A percentile compares a stretch with the other conserved stretches of the same genome.
These are phyloP conservation scores for Pterocles gutturalis DNA, from an alignment of 2,113 vertebrate genomes.

Conservation along the genomic window DNA sequence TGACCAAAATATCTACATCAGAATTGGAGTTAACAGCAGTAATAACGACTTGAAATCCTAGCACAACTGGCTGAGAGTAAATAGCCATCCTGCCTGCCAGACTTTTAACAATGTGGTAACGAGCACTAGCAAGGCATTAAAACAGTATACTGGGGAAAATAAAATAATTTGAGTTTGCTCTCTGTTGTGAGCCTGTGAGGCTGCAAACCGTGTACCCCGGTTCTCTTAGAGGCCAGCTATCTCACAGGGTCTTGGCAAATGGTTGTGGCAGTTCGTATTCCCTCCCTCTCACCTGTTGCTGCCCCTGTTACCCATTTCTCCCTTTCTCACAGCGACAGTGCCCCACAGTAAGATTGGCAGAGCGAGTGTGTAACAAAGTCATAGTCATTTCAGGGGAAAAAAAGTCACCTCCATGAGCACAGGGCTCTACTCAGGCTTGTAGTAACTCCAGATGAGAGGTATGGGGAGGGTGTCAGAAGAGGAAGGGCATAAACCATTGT, in stretches of 20 bases:
- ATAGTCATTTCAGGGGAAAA: background rate
- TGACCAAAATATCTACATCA: background rate
- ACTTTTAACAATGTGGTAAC: background rate
- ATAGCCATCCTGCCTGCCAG: background rate
- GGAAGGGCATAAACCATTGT: fast-evolving
- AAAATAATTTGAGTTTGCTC: background rate
- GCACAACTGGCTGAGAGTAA: background rate
- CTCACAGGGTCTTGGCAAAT: background rate
- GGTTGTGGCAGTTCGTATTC: background rate
- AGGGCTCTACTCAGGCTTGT: background rate
- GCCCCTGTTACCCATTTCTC: background rate
- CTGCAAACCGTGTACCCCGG: background rate
- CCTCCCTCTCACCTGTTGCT: background rate
- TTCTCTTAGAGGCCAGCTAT: background rate
- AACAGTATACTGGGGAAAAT: background rate
- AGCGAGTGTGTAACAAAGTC: fast-evolving
- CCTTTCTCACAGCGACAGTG: background rate
- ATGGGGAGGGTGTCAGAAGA: background rate
- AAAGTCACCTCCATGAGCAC: background rate
- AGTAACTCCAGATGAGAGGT: background rate
- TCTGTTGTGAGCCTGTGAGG: background rate
- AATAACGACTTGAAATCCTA: background rate
- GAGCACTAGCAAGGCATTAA: background rate
- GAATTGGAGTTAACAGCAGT: background rate
- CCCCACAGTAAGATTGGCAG: background rate